Evolutionary conservation across 2,888 invertebrate species (phyloP), one percentile per base, ranked within the genome.

Genomic region (Dusona sp.): DNA sequence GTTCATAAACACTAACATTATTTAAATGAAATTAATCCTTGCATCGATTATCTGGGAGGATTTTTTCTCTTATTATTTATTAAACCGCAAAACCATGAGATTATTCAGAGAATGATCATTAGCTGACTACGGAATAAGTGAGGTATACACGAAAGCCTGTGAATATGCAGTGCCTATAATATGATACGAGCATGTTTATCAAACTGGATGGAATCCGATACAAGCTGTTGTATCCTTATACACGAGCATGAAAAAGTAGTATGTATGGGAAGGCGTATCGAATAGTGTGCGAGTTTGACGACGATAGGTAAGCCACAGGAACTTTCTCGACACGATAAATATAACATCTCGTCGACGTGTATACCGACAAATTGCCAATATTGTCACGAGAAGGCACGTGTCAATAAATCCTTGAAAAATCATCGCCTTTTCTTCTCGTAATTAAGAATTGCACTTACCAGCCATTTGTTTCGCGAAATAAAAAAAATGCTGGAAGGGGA

Each of bases 181-280:
- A 72, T 72, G 45, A 72, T 75, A 79, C 72, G 70, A 77, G 51
- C 70, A 67, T 79, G 73, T 68, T 79, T 57, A 84, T 84, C 79
- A 79, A 74, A 74, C 83, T 67, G 67, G 70, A 72, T 48, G 75
- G 64, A 83, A 86, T 48, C 65, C 83, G 83, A 83, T 85, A 68
- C 57, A 64, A 51, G 9, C 65, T 29, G 25, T 68, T 48, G 42
- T 64, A 57, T 72, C 36, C 36, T 70, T 64, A 45, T 64, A 33
- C 25, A 48, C 29, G 36, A 42, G 36, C 48, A 57, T 25, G 38
- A 19, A 29, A 45, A 64, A 45, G 45, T 36, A 51, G 1, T 48
- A 19, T 45, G 45, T n/a, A 57, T 19, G 25, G 36, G 33, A 42
- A 48, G 29, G 38, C 68, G 70, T 61, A 75, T 64, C 11, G 22